Evolutionary conservation across 2,797 vertebrate species (phyloP), one percentile per base, ranked within the genome.

Genomic region (Danio kyathit): DNA sequence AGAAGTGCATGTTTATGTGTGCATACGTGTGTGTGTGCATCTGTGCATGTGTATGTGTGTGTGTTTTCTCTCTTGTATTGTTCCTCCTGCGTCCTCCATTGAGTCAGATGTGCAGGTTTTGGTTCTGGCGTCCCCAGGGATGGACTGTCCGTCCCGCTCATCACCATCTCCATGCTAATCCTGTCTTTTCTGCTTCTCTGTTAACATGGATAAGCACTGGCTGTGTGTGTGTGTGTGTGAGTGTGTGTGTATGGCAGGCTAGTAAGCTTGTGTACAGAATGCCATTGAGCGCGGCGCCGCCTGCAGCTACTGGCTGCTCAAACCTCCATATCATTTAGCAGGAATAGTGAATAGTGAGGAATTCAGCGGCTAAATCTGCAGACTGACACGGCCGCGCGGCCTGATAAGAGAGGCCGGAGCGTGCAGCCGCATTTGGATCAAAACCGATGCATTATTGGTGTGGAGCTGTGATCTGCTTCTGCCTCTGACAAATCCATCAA

Each of bases 101-200:
- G 29, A 29, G 29, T 29, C 29, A 29, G 29, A 29, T 29, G 29
- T 29, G 29, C 29, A 29, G 29, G 29, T 29, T 29, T 29, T 29
- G 29, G 29, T 29, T 95, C 92, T 90, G 92, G 88, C 94, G 94
- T 96, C 94, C 87, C 84, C 91, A 92, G 96, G 95, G 95, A 95
- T 94, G 92, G 94, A 93, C 93, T 90, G 95, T 95, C 96, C 96
- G 90, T 95, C 94, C 95, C 95, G 95, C 96, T 94, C 91, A 94
- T 92, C 95, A 95, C 96, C 94, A 95, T 96, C 95, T 94, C 94
- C 91, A 85, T 88, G 91, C 92, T 97, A 97, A 97, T 97, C 96
- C 96, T 94, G 93, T 94, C 94, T 97, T 96, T 96, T 96, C 96
- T 97, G 96, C 95, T 95, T 77, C 96, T 97, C 95, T 97, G 97